These are phyloP conservation scores for Tapera naevia DNA, from an alignment of 2,797 vertebrate species.

Conservation along the genomic window DNA sequence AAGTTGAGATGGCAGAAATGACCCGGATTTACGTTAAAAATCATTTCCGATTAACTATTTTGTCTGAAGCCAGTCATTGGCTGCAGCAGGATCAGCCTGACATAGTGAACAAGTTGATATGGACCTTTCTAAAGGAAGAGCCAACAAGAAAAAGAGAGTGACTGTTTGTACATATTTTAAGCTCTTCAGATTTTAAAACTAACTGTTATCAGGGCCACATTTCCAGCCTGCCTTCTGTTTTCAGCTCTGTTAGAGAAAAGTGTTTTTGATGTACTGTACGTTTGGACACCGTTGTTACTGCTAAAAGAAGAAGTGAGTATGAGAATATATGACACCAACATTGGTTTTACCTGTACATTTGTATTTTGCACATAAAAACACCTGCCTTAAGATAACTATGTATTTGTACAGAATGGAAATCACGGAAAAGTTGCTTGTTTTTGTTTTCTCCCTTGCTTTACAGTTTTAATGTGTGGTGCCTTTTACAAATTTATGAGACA, in stretches of 20 bases:
- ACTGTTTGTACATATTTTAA: conserved; percentile 58
- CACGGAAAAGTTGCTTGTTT: conserved; percentile 59
- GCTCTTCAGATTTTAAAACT: conserved; percentile 53
- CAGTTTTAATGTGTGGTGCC: conserved; percentile 91
- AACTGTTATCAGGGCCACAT: conserved; percentile 63
- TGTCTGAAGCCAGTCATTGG: conserved; percentile 96
- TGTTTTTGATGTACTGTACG: conserved; percentile 76
- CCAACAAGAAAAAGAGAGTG: conserved; percentile 84
- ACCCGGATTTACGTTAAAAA: conserved; percentile 93
- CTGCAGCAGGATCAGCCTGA: conserved; percentile 98
- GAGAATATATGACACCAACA: conserved; percentile 67
- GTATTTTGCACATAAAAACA: conserved; percentile 88
- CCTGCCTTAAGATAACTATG: conserved; percentile 90
- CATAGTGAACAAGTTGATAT: conserved; percentile 96
- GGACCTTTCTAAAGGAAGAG: conserved; percentile 97
- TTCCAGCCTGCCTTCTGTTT: conserved; percentile 72
- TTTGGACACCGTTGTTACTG: conserved; percentile 64
- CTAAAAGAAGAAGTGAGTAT: conserved; percentile 66
- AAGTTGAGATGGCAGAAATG: conserved; percentile 94
- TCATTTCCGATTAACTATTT: conserved; percentile 93
- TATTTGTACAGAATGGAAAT: conserved; percentile 82
- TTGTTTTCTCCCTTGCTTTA: conserved; percentile 78
- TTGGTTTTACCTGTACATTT: conserved; percentile 73
- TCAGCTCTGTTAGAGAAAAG: conserved; percentile 73
- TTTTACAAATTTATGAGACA: conserved; percentile 81